Percentiles rank a stretch among this genome's conserved stretches.
These are phyloP conservation scores for Spongilla lacustris DNA, from an alignment of 37 sponge, comb jelly and placozoan species.

Conservation along the genomic window DNA sequence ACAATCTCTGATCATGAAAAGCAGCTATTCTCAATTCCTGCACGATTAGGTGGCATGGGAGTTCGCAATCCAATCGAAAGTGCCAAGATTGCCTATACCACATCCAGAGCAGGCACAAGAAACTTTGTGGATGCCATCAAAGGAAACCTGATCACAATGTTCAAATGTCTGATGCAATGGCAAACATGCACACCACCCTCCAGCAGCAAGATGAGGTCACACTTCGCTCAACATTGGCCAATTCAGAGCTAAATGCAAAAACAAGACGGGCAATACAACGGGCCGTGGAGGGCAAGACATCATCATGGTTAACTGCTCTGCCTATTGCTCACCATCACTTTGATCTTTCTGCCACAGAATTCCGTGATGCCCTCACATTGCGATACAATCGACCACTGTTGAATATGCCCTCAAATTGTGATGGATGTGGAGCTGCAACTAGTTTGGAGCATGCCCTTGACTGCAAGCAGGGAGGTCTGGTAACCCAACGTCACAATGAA, in stretches of 20 bases:
- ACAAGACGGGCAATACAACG: conserved; percentile 15
- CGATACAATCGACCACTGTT: conserved; percentile 10
- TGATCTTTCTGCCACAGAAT: conserved; percentile 27
- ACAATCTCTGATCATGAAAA: conserved; percentile 16
- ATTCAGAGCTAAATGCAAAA: background rate
- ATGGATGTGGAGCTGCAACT: conserved; percentile 31
- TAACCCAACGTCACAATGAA: conserved; percentile 41
- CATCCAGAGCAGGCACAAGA: background rate
- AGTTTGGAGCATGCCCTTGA: conserved; percentile 38
- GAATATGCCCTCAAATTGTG: conserved; percentile 13
- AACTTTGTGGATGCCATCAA: conserved; percentile 20
- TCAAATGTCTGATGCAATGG: background rate
- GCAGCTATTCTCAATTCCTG: conserved; percentile 12
- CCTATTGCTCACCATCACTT: conserved; percentile 30
- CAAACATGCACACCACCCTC: background rate
- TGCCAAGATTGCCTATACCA: background rate
- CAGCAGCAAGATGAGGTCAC: background rate
- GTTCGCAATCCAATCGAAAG: background rate
- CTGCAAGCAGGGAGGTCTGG: conserved; percentile 37
- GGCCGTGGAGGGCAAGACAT: conserved; percentile 37
- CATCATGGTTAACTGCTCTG: conserved; percentile 20
- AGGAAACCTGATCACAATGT: conserved; percentile 2
- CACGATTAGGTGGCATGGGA: conserved; percentile 3
- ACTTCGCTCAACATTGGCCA: conserved; percentile 2
- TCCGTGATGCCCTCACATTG: conserved; percentile 53